Conservation (phyloP, 1,140 invertebrate genomes). For the Coelopa frigida region DNA sequence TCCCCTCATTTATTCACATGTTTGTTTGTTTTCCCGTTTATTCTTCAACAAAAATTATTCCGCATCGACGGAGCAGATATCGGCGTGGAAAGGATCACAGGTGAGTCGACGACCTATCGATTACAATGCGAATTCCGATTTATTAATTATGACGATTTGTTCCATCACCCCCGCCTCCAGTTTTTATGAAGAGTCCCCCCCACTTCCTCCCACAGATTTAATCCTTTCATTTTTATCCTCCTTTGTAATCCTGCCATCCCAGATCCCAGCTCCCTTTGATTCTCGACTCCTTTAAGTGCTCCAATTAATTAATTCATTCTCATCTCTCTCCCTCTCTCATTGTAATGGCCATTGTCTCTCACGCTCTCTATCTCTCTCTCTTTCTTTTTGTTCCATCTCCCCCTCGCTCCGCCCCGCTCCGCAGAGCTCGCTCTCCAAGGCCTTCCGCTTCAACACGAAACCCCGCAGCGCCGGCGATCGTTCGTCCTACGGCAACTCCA, state of each 20-base stretch:
- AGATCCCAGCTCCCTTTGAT: too few relatives aligned
- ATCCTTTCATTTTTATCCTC: slow-evolving; percentile 4
- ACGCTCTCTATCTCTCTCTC: too few relatives aligned
- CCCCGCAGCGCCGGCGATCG: slow-evolving; percentile 33
- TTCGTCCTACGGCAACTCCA: slow-evolving; percentile 40
- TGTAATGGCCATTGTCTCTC: too few relatives aligned
- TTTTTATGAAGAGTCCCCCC: too few relatives aligned
- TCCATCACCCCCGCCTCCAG: too few relatives aligned
- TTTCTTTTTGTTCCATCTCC: slow-evolving; percentile 2
- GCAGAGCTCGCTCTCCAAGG: slow-evolving; percentile 43
- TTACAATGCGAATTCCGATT: too few relatives aligned
- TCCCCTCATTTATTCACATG: slow-evolving; percentile 6
- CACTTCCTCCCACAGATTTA: too few relatives aligned
- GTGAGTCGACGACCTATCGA: slow-evolving; percentile 20
- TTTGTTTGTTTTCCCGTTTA: background rate
- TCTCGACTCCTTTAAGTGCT: too few relatives aligned
- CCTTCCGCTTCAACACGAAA: slow-evolving; percentile 41
- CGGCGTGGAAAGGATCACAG: slow-evolving; percentile 46
- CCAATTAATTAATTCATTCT: too few relatives aligned
- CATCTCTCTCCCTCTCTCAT: too few relatives aligned
- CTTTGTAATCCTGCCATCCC: too few relatives aligned
- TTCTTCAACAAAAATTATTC: background rate
- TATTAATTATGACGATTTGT: too few relatives aligned
- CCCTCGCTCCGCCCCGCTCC: background rate
- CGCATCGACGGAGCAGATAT: slow-evolving; percentile 25